Base-by-base conservation (phyloP, 2,797 vertebrate genomes). In the Phyllotis vaccarum region DNA sequence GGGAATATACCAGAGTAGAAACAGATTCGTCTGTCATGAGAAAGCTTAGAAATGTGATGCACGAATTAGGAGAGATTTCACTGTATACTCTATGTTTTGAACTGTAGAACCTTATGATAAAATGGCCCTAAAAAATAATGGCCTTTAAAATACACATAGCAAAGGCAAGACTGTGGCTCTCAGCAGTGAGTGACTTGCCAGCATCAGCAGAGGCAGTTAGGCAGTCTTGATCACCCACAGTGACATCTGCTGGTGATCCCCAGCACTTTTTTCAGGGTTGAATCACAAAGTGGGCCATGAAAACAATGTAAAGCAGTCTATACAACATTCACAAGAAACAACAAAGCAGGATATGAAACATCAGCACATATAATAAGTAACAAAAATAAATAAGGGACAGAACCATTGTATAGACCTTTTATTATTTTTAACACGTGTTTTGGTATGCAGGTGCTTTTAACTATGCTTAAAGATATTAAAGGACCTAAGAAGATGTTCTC, bases 241-340 rank as follows among this genome's bases (percentile, higher is more conserved):
- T 68, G 96, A 93, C 91, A 91, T 62, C 82, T 95, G 89, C 75
- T 92, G 89, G 78, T 60, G 64, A 60, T 81, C 83, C 40, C 64
- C 5, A 60, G 43, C 37, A 64, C 34, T 82, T 82, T 78, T 92
- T 97, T 52, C 70, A 80, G 13, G 40, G 29, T 21, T 81, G 34
- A 2, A 43, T 85, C 81, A 16, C 91, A 49, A 86, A 83, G n/a
- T 62, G 24, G 46, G 56, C 13, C 24, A 46, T 46, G 37, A 80
- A 93, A 52, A 81, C 46, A 56, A 34, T 11, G 46, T 52, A 75
- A 74, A 62, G 58, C 80, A 24, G 31, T 89, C 21, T 17, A 72
- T 31, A 2, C 3, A 66, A 64, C 46, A 60, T 43, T 64, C 0
- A 52, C 22, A 27, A 70, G 78, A 29, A 56, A 6, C 8, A 46